Conservation (phyloP, 2,888 invertebrate genomes). For the Laspeyria flexula region DNA sequence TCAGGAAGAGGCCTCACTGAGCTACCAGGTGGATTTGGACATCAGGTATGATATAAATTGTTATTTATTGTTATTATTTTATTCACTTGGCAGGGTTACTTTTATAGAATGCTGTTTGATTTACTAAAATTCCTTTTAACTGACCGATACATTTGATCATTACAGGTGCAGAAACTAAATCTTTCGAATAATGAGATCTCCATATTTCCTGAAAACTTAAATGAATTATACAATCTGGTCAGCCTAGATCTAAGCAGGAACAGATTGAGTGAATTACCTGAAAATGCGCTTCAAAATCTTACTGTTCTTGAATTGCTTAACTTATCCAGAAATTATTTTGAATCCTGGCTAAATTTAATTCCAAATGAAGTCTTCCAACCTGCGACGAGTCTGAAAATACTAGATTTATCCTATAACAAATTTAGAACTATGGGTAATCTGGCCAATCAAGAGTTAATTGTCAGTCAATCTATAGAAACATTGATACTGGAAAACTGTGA, state of each 20-base stretch:
- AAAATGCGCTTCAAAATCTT: conserved; percentile 80
- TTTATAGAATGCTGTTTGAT: too few species aligned
- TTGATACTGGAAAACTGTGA: conserved; percentile 88
- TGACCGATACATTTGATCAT: conserved; percentile 11
- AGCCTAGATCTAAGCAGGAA: conserved; percentile 79
- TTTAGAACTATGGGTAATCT: conserved; percentile 82
- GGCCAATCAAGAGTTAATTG: conserved; percentile 81
- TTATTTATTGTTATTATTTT: not conserved
- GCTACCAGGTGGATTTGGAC: conserved; percentile 69
- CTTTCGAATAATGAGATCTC: conserved; percentile 88
- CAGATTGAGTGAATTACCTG: conserved; percentile 77
- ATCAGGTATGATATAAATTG: conserved; percentile 57
- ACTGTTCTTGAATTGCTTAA: conserved; percentile 86
- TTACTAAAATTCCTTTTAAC: too few species aligned
- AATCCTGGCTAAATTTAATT: conserved; percentile 84
- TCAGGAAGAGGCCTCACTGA: conserved; percentile 74
- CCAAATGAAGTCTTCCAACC: conserved; percentile 81
- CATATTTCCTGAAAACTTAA: conserved; percentile 78
- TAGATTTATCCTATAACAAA: conserved; percentile 89
- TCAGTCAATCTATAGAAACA: conserved; percentile 85
- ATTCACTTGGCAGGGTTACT: not conserved
- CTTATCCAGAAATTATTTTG: conserved; percentile 88
- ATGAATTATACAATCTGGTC: conserved; percentile 61
- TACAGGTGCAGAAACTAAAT: conserved; percentile 88
- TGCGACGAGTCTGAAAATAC: conserved; percentile 80